A percentile compares a stretch with the other conserved stretches of the same genome.
phyloP scores from a whole-genome alignment of 2,113 vertebrate species.

The Artemisiospiza belli region DNA sequence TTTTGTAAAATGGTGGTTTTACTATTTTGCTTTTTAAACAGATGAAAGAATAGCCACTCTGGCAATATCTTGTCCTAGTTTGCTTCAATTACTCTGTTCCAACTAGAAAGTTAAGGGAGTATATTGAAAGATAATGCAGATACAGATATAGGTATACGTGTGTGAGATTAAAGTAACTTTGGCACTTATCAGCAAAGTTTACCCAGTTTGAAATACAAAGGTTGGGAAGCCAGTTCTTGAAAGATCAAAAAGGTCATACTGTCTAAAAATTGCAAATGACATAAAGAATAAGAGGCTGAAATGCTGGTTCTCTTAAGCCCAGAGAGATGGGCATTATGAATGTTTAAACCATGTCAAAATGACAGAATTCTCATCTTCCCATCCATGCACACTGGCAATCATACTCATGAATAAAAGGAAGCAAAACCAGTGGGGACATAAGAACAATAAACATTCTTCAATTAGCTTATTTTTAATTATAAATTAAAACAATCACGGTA shows the following conservation, averaged over 20 bases:
- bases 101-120: neutral
- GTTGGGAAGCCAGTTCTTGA: neutral
- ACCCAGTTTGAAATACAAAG: neutral
- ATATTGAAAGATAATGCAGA: neutral
- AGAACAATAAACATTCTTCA: neutral
- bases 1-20: neutral
- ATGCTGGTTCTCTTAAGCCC: neutral
- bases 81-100: neutral
- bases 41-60: neutral
- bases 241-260: neutral
- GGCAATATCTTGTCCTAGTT: neutral
- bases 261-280: neutral
- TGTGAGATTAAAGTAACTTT: neutral
- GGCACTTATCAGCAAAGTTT: neutral
- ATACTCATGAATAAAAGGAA: neutral
- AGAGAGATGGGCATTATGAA: neutral
- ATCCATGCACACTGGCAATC: neutral
- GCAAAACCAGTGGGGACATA: rapidly evolving
- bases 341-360: neutral
- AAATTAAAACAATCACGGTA: neutral
- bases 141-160: neutral
- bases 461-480: neutral
- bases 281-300: neutral
- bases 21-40: neutral
- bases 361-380: neutral